Conservation (phyloP, 2,797 vertebrate species). For the Uromys caudimaculatus region DNA sequence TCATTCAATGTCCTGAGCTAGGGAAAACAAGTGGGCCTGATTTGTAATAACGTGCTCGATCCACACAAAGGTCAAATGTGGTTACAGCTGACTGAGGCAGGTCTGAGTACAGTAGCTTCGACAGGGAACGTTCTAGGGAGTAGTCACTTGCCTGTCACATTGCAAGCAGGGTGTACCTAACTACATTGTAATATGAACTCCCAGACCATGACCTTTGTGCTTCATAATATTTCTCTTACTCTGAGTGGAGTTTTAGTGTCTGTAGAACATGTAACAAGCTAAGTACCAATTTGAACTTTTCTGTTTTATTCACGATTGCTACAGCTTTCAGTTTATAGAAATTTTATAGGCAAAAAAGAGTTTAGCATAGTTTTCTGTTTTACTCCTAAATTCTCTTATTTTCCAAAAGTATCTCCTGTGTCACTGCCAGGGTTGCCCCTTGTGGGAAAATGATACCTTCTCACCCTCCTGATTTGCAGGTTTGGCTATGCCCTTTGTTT, state of each 20-base stretch:
- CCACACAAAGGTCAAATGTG: not conserved
- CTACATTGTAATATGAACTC: not conserved
- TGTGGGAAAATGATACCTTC: conserved; percentile 33
- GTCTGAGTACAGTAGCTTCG: not conserved
- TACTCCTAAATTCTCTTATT: not conserved
- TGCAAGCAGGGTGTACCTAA: not conserved
- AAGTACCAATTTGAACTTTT: not conserved
- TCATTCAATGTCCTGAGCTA: not conserved
- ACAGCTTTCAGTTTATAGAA: not conserved
- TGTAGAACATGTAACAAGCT: not conserved
- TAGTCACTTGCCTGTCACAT: not conserved
- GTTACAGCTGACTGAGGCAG: not conserved
- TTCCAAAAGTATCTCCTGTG: conserved; percentile 25
- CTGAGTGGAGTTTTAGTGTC: not conserved
- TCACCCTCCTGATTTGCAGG: not conserved
- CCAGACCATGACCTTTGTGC: not conserved
- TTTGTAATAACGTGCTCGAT: conserved; percentile 14
- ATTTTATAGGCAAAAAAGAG: conserved; percentile 23
- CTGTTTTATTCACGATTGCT: conserved; percentile 4
- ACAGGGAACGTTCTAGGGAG: not conserved
- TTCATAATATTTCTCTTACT: not conserved
- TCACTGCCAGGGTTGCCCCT: not conserved
- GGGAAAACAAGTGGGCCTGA: not conserved
- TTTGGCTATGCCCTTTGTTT: conserved; percentile 17
- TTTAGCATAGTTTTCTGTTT: conserved; percentile 15